Percentiles rank a stretch among this genome's conserved stretches.
These are phyloP conservation scores for Leptinotarsa tumamoca DNA, from an alignment of 2,888 invertebrate species.

Conservation along the genomic window DNA sequence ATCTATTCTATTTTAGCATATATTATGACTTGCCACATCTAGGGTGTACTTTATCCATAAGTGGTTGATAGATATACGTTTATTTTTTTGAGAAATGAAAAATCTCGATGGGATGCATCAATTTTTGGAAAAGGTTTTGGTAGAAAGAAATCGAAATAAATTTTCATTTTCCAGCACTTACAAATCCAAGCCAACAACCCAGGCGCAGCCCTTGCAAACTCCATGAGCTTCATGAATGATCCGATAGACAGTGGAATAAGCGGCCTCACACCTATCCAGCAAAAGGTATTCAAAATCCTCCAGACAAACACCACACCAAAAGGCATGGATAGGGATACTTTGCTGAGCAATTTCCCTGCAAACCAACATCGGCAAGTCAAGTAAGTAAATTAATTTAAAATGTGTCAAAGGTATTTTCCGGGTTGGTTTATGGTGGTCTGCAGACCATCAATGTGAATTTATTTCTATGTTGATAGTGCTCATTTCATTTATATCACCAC, in stretches of 20 bases:
- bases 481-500: too few relatives aligned
- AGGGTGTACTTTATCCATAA: too few relatives aligned
- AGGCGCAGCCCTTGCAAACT: conserved; percentile 61
- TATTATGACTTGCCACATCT: too few relatives aligned
- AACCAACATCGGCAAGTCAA: conserved; percentile 59
- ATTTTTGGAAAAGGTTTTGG: conserved; percentile 59
- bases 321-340: conserved; percentile 54
- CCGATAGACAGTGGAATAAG: conserved; percentile 43
- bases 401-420: too few relatives aligned
- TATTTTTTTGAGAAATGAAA: too few relatives aligned
- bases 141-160: not conserved
- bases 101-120: conserved; percentile 23
- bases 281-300: conserved; percentile 58
- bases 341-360: conserved; percentile 57
- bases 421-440: too few relatives aligned
- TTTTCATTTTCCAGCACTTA: conserved; percentile 43
- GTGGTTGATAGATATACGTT: too few relatives aligned
- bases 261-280: conserved; percentile 59
- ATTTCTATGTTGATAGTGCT: too few relatives aligned
- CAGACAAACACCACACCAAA: conserved; percentile 49
- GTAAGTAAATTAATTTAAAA: conserved; percentile 52
- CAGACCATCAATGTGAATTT: too few relatives aligned
- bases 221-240: conserved; percentile 60
- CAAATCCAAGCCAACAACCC: conserved; percentile 59
- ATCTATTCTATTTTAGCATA: too few relatives aligned